Base-by-base conservation (phyloP, 2,797 vertebrate genomes). In the Adelosebastes latens region DNA sequence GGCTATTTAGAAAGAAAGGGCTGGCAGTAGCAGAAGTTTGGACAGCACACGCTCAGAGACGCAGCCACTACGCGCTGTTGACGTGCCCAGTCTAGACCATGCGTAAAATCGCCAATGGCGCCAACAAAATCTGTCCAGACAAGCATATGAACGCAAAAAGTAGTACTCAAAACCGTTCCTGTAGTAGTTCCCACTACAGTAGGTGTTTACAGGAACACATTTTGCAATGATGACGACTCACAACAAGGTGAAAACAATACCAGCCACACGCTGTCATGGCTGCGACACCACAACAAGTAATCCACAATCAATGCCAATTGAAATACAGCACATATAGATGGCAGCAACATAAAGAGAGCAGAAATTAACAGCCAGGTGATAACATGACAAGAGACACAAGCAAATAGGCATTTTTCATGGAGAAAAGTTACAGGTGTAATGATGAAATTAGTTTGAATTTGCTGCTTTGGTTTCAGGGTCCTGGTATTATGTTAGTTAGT, bases 101-200 rank as follows among this genome's bases (percentile, higher is more conserved):
- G 42, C 42, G 16, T 46, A 46, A 46, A 46, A 46, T 16, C 14
- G 6, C 13, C 36, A 39, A 39, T 39, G 13, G 36, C 36, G 13
- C 0, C 0, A 0, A 6, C 58, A 60, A 27, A 58, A 16, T 58
- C 24, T 8, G 55, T 58, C 55, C 55, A 27, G 39, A 42, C 13
- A 58, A 2, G 4, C 25, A 8, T 25, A 58, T 42, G 1, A 6
- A 42, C 0, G 0, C 42, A 46, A 27, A 58, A 27, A 58, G 6
- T 27, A 31, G 56, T 18, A 18, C 16, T 31, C 58, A 31, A 29
- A 60, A 31, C 27, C 0, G 0, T 27, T 8, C 1, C 14, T 16
- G 42, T 46, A 14, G 14, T 14, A 59, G 24, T 59, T 56, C 24
- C 22, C 5, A 4, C 10, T 6, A 24, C 42, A 18, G 14, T 18